Evolutionary conservation across 2,888 invertebrate genomes (phyloP), one percentile per base, ranked within the genome.

Genomic region (Dynastes tityus): DNA sequence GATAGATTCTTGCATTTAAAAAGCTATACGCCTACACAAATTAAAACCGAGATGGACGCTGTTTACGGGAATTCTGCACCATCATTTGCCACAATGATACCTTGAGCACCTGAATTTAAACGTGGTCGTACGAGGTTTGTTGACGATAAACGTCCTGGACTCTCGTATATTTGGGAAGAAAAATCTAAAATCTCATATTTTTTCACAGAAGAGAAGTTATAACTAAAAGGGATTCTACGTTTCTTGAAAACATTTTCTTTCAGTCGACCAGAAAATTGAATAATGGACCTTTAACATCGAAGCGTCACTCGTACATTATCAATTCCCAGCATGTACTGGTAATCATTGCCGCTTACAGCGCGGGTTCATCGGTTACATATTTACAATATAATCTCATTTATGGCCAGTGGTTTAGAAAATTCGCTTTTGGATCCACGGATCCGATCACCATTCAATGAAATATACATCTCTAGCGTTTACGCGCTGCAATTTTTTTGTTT

Each of bases 361-460:
- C 32, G 51, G 49, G 45, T 27, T 58, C 70, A 70, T 71, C 77
- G 77, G 64, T 77, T 77, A 63, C 40, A 70, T 71, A 71, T 77
- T 77, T 71, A 71, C 63, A 77, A 63, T 71, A 71, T 71, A 71
- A 77, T 77, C 70, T 77, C 77, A 61, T 77, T 77, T 70, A 71
- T 71, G 71, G 63, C 70, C 77, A 77, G 51, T 77, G 77, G 64
- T 61, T 77, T 77, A 71, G 77, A 77, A 77, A 77, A 77, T 77
- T 63, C 70, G 71, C 63, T 77, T 71, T 58, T 71, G 32, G 45
- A 68, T 71, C 32, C 53, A 49, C 49, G 40, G 40, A 29, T 29
- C 32, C 55, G 37, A n/a, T 11, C 53, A 53, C 29, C 51, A 70
- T 70, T 55, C 49, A 29, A 45, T 37, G 58, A 58, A n/a, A 58